Evolutionary conservation across 1,140 invertebrate genomes (phyloP).

Genomic region (Lepidotrigona ventralis): DNA sequence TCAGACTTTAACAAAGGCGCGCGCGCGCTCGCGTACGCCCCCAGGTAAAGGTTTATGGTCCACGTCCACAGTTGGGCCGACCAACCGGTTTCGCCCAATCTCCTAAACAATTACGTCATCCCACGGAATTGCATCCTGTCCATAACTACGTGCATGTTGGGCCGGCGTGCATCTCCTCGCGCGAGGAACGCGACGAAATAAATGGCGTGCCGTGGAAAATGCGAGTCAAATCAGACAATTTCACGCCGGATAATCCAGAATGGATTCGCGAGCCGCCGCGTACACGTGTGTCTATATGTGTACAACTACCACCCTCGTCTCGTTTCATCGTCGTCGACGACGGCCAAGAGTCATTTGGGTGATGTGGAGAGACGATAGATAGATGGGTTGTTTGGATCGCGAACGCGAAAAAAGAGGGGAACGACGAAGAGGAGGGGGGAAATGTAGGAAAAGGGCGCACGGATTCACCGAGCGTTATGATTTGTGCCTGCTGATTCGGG

Average conservation of each 20-base stretch:
- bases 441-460: conserved; percentile 46
- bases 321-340: conserved; percentile 9
- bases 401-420: background rate
- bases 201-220: conserved; percentile 68
- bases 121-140: conserved; percentile 31
- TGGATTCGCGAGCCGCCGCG: conserved; percentile 59
- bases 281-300: background rate
- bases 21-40: no score
- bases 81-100: conserved; percentile 26
- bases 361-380: conserved; percentile 58
- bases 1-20: background rate
- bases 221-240: conserved; percentile 75
- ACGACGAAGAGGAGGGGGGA: background rate
- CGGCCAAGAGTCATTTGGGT: conserved; percentile 66
- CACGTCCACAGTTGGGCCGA: conserved; percentile 24
- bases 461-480: conserved; percentile 79
- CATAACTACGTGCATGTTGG: conserved; percentile 31
- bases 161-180: conserved; percentile 8
- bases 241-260: conserved; percentile 73
- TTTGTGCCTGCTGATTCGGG: conserved; percentile 69
- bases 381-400: background rate
- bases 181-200: conserved; percentile 50
- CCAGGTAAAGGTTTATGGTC: conserved; percentile 8
- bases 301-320: background rate
- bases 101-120: conserved; percentile 40